phyloP scores from a whole-genome alignment of 2,888 invertebrate species.

The Vanessa cardui region DNA sequence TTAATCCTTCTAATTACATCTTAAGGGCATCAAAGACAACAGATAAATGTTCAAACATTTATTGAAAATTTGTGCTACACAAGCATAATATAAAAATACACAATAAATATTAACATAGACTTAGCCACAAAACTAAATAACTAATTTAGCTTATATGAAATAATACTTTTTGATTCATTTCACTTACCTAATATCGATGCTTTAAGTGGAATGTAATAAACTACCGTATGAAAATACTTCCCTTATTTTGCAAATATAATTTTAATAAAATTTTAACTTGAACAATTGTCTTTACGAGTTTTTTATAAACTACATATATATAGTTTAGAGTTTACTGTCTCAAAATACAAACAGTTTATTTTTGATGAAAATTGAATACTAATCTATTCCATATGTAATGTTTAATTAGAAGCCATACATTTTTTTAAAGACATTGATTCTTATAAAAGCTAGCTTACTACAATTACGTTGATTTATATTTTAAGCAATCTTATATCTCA shows the following conservation, averaged over 20 bases:
- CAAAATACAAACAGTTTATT: not conserved
- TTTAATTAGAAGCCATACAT: not conserved
- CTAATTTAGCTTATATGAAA: constrained; percentile 72
- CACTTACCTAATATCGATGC: constrained; percentile 58
- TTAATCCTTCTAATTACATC: no score
- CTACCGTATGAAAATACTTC: constrained; percentile 20
- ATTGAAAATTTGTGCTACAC: constrained; percentile 82
- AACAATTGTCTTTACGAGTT: not conserved
- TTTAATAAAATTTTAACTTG: not conserved
- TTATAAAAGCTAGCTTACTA: constrained; percentile 24
- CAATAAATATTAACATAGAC: constrained; percentile 80
- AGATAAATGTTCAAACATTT: constrained; percentile 72
- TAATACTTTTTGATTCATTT: constrained; percentile 73
- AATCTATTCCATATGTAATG: not conserved
- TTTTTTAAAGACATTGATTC: constrained; percentile 10
- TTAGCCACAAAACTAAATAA: constrained; percentile 68
- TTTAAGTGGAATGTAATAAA: constrained; percentile 48
- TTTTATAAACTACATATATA: not conserved
- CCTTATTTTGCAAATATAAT: constrained; percentile 10
- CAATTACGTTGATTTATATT: constrained; percentile 13
- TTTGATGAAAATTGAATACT: not conserved
- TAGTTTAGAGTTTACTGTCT: not conserved
- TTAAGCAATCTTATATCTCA: constrained; percentile 27
- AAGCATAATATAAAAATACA: constrained; percentile 82
- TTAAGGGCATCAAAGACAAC: constrained; percentile 28